Conservation (phyloP, 2,888 invertebrate species). For the Leistus spinibarbis region DNA sequence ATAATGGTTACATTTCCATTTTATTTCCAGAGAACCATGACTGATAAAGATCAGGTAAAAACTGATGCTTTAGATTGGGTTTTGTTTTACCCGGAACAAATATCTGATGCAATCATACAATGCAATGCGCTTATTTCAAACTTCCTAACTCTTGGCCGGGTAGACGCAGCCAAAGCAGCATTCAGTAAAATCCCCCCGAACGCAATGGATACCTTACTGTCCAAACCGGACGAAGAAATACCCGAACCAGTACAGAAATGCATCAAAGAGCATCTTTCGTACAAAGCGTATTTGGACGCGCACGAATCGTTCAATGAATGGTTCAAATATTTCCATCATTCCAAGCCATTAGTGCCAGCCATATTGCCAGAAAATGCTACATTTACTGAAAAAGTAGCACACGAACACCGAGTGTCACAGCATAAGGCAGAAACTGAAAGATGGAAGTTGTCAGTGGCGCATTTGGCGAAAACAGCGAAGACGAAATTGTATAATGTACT, state of each 20-base stretch:
- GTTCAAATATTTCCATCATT: slow-evolving; percentile 82
- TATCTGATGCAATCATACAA: slow-evolving; percentile 81
- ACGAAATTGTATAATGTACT: slow-evolving; percentile 84
- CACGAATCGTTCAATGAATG: slow-evolving; percentile 88
- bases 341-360: slow-evolving; percentile 74
- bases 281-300: slow-evolving; percentile 85
- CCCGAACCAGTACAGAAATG: slow-evolving; percentile 59
- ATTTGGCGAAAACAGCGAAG: slow-evolving; percentile 71
- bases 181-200: slow-evolving; percentile 74
- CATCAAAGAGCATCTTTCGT: slow-evolving; percentile 84
- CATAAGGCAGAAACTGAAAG: slow-evolving; percentile 79
- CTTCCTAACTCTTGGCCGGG: slow-evolving; percentile 81
- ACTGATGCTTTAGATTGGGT: slow-evolving; percentile 88
- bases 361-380: slow-evolving; percentile 65
- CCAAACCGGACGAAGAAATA: slow-evolving; percentile 56
- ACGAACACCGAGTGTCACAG: slow-evolving; percentile 82
- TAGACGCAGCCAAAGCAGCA: slow-evolving; percentile 80
- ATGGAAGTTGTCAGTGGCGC: slow-evolving; percentile 72
- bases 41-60: slow-evolving; percentile 72
- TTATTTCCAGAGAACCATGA: slow-evolving; percentile 57
- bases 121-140: slow-evolving; percentile 87
- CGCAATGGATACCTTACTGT: slow-evolving; percentile 64
- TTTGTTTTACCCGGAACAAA: slow-evolving; percentile 76
- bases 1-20: no score
- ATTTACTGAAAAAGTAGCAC: slow-evolving; percentile 87